Base-by-base conservation (phyloP, 2,888 invertebrate species). In the Silvanus unidentatus region DNA sequence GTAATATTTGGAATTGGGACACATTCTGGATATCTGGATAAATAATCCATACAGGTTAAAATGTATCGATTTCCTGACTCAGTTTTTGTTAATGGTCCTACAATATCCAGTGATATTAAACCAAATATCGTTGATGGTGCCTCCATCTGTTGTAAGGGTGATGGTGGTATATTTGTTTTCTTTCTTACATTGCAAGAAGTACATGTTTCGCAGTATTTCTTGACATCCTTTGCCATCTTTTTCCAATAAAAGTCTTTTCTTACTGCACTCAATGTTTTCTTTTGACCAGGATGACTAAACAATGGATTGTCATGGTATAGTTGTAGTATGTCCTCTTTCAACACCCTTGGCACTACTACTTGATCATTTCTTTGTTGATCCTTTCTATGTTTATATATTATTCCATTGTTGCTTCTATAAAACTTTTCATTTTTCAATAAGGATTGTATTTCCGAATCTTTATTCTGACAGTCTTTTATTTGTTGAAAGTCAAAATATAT, bases 11-110 rank as follows among this genome's bases (percentile, higher is more conserved):
- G 40, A 1, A 57, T 29, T 1, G 54, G 16, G 9, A 53, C 39
- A 1, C 48, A 54, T 40, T 55, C 55, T 8, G 49, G 43, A 39
- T 49, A 56, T 14, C 50, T 40, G 1, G 49, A 48, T 32, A 55
- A 50, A 39, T 49, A 45, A 39, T 58, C 55, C 22, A 49, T 47
- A 11, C 49, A 48, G 4, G 58, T 57, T 9, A 58, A 41, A 11
- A 58, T 47, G 22, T 54, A 59, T 22, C 42, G 42, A 40, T 55
- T 50, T n/a, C 53, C 55, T 1, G 15, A 13, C 2, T 15, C 2
- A 9, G 56, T 49, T 5, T 22, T 38, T 9, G 44, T 28, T 16
- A 58, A 36, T 6, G 58, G 59, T 2, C 58, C 58, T 15, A 59
- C 55, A 10, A 59, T 43, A 35, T 60, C 55, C 16, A 57, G 34